Evolutionary conservation across 2,113 vertebrate genomes (phyloP), one percentile per base, ranked within the genome.

Genomic region (Caranx ignobilis): DNA sequence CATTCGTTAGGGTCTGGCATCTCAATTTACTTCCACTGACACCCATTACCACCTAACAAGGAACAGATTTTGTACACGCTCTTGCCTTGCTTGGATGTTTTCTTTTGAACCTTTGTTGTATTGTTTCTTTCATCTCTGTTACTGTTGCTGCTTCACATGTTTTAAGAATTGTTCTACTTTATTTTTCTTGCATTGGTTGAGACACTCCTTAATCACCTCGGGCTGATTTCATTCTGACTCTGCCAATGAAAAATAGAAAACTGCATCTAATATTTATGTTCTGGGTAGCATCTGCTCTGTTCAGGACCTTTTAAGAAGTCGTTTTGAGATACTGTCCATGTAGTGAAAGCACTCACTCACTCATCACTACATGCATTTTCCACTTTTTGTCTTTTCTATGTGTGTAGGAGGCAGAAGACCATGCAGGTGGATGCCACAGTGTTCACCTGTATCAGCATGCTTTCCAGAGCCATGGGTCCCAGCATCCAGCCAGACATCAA

Each of bases 381-480:
- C 6, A 43, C 71, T 52, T 41, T 60, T 15, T 15, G 15, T 0
- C 26, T 55, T 37, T 61, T 64, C 19, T 26, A 1, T 77, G 35
- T 64, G 11, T 83, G 18, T 86, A 99, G 98, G 96, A 96, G 98
- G 50, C 98, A 99, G 94, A 99, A 99, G 89, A 96, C 96, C 11
- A 95, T 99, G 85, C 98, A 99, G 90, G 98, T 99, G 71, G 98
- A 99, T 32, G 97, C 98, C 90, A 99, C 98, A 0, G 98, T 99
- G 32, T 99, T 99, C 84, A 99, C 98, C 6, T 99, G 98, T 62
- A 97, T 99, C 82, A 99, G 97, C 91, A 99, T 99, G 98, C 88
- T 99, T 83, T 99, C 98, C 10, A 94, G 98, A 79, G 97, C 98
- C 5, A 96, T 99, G 97, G 98, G 98, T 19, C 97, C 98, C 19